Conservation (phyloP, 2,888 invertebrate genomes). For the Cephus nigrinus region DNA sequence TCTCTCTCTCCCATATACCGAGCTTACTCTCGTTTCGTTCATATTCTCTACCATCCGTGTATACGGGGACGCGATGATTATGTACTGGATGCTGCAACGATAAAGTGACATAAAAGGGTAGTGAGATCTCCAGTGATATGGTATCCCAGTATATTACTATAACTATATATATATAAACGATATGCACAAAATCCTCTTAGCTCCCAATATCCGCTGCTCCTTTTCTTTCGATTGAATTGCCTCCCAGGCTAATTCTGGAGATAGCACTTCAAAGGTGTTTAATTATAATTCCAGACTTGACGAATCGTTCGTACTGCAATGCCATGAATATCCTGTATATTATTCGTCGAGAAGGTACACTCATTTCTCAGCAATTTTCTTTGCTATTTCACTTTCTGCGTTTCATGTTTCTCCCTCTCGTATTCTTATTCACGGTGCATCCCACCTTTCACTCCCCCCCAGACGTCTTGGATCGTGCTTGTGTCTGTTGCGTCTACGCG, state of each 20-base stretch:
- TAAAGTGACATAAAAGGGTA: neutral
- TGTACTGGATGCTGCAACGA: too few species aligned
- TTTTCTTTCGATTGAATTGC: neutral
- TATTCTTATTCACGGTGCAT: neutral
- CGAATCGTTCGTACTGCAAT: neutral
- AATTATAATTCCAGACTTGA: neutral
- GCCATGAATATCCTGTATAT: neutral
- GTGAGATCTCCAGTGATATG: neutral
- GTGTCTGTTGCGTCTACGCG: neutral
- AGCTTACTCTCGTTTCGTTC: slow-evolving; percentile 14
- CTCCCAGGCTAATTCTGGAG: neutral
- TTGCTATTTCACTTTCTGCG: neutral
- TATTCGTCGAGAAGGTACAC: neutral
- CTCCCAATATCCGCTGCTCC: too few species aligned
- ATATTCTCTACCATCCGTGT: too few species aligned
- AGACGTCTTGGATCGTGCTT: neutral
- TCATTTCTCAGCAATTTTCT: neutral
- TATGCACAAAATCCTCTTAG: too few species aligned
- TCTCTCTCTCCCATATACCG: slow-evolving; percentile 16
- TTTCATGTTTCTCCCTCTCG: neutral
- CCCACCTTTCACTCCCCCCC: too few species aligned
- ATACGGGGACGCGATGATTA: too few species aligned
- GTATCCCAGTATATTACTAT: neutral
- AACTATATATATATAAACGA: too few species aligned
- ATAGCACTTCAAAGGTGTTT: neutral